Evolutionary conservation across 1,140 invertebrate species (phyloP).

Genomic region (Nixonia krombeini): DNA sequence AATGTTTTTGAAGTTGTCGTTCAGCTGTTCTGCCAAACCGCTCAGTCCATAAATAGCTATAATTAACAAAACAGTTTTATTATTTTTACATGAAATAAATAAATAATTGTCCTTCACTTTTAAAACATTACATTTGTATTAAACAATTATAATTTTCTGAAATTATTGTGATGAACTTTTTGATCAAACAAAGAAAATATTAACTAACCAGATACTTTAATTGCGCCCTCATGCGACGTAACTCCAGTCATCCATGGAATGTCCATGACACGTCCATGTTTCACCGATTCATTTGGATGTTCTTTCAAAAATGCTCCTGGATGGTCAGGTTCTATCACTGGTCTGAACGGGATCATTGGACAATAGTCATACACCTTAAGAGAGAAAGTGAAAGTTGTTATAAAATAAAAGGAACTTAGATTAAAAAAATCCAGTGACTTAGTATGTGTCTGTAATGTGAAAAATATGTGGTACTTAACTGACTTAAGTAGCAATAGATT

Average conservation of each 20-base stretch:
- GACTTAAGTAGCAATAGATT: too few relatives aligned
- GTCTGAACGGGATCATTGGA: conserved; percentile 82
- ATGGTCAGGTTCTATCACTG: conserved; percentile 77
- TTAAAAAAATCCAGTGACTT: too few relatives aligned
- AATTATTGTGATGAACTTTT: too few relatives aligned
- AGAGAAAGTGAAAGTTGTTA: too few relatives aligned
- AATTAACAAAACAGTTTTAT: conserved; percentile 1
- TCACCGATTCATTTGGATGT: conserved; percentile 70
- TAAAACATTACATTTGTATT: too few relatives aligned
- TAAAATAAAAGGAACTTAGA: too few relatives aligned
- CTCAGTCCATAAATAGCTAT: conserved; percentile 54
- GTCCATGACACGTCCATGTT: conserved; percentile 67
- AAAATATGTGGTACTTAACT: too few relatives aligned
- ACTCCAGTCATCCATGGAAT: conserved; percentile 80
- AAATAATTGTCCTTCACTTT: too few relatives aligned
- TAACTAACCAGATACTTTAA: conserved; percentile 75
- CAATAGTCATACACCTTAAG: conserved; percentile 79
- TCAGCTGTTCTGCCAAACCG: conserved; percentile 58
- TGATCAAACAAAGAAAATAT: too few relatives aligned
- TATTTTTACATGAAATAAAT: too few relatives aligned
- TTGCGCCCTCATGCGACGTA: conserved; percentile 78
- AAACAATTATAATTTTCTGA: too few relatives aligned
- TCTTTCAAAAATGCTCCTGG: conserved; percentile 78
- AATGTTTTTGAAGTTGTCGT: conserved; percentile 73
- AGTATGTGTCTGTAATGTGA: too few relatives aligned